Percentiles rank a stretch among this genome's conserved stretches.
phyloP scores from a whole-genome alignment of 2,113 vertebrate species.

The Vidua chalybeata region DNA sequence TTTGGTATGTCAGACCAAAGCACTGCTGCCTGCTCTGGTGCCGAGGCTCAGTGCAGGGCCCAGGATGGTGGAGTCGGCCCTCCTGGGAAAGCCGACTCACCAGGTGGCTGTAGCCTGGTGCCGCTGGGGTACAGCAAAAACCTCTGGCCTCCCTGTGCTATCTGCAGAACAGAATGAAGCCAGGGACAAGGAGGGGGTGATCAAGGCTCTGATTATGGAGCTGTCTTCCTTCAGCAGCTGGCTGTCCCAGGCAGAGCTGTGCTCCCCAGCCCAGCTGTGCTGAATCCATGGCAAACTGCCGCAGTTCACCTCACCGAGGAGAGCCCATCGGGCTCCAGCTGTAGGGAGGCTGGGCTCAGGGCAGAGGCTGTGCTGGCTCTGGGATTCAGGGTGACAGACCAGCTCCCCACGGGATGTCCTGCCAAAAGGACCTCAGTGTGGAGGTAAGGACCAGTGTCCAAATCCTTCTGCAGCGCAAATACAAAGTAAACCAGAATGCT shows the following conservation, averaged over 20 bases:
- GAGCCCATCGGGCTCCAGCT: neutral
- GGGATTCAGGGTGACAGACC: rapidly evolving
- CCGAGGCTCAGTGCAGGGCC: neutral
- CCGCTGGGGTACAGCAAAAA: neutral
- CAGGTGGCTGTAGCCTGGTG: neutral
- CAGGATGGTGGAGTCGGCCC: neutral
- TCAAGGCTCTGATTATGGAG: neutral
- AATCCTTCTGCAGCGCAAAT: neutral
- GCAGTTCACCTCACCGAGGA: neutral
- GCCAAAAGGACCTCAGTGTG: neutral
- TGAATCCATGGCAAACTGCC: neutral
- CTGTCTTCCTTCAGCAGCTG: neutral
- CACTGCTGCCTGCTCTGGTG: neutral
- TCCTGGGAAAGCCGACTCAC: neutral
- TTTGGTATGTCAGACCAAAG: neutral
- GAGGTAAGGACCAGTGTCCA: neutral
- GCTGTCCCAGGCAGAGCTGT: neutral
- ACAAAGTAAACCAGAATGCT: neutral
- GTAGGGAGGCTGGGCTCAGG: neutral
- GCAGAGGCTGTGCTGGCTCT: neutral
- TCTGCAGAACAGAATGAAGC: neutral
- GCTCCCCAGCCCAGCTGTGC: neutral
- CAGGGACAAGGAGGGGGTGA: neutral
- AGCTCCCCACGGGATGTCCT: rapidly evolving
- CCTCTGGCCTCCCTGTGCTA: neutral